Evolutionary conservation across 2,888 invertebrate species (phyloP), one percentile per base, ranked within the genome.

Genomic region (Fragum sueziense): DNA sequence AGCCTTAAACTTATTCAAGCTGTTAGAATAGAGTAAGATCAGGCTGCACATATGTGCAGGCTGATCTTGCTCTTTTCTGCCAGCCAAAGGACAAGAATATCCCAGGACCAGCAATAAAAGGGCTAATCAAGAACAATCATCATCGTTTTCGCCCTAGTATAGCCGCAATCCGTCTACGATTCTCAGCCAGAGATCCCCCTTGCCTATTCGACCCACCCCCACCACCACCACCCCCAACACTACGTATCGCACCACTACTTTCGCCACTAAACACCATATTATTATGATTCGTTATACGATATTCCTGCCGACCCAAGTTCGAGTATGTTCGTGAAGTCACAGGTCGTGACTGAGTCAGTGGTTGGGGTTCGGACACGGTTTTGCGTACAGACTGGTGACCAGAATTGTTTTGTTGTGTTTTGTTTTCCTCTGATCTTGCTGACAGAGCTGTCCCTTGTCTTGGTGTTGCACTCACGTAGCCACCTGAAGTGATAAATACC

Each of bases 121-220:
- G n/a, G n/a, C n/a, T n/a, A n/a, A n/a, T n/a, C n/a, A n/a, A n/a
- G 2, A 47, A 47, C 33, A 61, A 11, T 22, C 17, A 57, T 70
- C 71, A 79, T 80, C 71, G 85, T 62, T 87, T 88, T 47, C 87
- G 81, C 9, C 90, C 90, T 29, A 90, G 78, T 37, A 90, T 87
- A 11, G 86, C 85, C 20, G 89, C 88, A 29, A 90, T 90, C 68
- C 90, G 81, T 57, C 83, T 83, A 47, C 90, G 80, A 70, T 86
- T 90, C 41, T 88, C 88, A 14, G 87, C 84, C 17, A 88, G 52
- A 14, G 80, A 67, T 0, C 79, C 79, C 2, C 79, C 76, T 47
- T 74, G 59, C 25, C 81, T 70, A 37, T 67, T 70, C 25, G 54
- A 54, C 25, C 79, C 79, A 0, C 74, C 79, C 4, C 76, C 41